phyloP scores from a whole-genome alignment of 2,888 invertebrate genomes.

The Microplitis manilae region DNA sequence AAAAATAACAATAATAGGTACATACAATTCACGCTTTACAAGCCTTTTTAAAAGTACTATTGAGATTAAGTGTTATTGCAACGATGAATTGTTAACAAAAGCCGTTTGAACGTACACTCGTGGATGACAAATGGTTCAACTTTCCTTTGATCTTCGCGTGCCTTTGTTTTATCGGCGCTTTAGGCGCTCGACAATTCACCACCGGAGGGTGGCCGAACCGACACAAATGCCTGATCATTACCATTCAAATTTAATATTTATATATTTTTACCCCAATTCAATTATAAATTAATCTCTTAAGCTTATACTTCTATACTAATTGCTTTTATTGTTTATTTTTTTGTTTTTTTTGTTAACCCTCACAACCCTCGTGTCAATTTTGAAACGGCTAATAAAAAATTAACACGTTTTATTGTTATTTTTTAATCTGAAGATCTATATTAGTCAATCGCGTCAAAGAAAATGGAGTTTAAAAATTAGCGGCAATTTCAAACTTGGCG shows the following conservation, averaged over 20 bases:
- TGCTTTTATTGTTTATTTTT: not conserved
- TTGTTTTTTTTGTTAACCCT: not conserved
- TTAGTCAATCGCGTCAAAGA: not conserved
- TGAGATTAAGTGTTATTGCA: conserved; percentile 24
- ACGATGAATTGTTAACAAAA: conserved; percentile 20
- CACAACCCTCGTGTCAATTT: not conserved
- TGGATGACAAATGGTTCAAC: conserved; percentile 32
- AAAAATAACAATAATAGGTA: not conserved
- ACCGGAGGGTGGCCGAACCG: not conserved
- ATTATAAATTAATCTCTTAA: not conserved
- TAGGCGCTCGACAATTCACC: conserved; percentile 25
- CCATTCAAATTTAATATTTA: not conserved
- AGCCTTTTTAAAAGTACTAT: conserved; percentile 5
- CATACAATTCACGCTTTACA: not conserved
- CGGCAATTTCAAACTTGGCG: not conserved
- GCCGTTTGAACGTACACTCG: conserved; percentile 25
- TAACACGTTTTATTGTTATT: not conserved
- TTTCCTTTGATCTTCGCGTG: conserved; percentile 32
- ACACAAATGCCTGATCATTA: conserved; percentile 4
- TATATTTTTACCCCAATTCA: not conserved
- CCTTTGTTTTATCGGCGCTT: conserved; percentile 34
- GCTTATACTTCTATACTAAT: not conserved
- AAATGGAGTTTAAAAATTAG: not conserved
- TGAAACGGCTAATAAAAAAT: not conserved
- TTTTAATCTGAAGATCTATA: not conserved